Conservation (phyloP, 2,113 vertebrate genomes). For the Morone saxatilis region DNA sequence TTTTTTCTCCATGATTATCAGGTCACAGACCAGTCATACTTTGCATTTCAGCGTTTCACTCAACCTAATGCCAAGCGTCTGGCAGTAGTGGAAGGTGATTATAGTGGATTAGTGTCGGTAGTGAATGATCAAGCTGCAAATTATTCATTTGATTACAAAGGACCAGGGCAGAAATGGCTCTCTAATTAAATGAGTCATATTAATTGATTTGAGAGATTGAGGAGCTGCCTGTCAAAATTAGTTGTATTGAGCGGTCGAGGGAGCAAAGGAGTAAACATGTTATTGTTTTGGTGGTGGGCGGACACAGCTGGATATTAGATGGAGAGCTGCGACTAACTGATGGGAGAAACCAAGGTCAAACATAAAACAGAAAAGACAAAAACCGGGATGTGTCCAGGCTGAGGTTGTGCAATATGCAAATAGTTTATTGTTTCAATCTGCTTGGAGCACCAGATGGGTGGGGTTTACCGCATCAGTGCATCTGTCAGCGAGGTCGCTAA, state of each 20-base stretch:
- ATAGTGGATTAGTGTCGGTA: constrained; percentile 79
- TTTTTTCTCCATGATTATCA: constrained; percentile 48
- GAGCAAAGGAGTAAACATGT: constrained; percentile 79
- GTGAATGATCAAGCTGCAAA: constrained; percentile 82
- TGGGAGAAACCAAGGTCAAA: constrained; percentile 70
- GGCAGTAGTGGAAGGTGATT: constrained; percentile 75
- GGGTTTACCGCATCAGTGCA: not conserved
- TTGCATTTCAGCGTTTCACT: constrained; percentile 74
- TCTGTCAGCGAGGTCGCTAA: not conserved
- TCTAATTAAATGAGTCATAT: constrained; percentile 82
- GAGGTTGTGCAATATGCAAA: constrained; percentile 43
- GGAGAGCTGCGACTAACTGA: constrained; percentile 12
- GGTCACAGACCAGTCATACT: constrained; percentile 67
- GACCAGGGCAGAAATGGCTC: constrained; percentile 79
- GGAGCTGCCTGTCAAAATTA: constrained; percentile 83
- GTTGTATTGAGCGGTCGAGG: constrained; percentile 52
- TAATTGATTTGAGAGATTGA: constrained; percentile 84
- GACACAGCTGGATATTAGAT: constrained; percentile 64
- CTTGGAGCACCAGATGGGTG: not conserved
- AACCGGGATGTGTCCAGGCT: constrained; percentile 21
- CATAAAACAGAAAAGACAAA: constrained; percentile 34
- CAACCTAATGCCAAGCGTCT: constrained; percentile 72
- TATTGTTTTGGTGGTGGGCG: constrained; percentile 73
- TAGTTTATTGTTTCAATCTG: constrained; percentile 29
- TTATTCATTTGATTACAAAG: constrained; percentile 85